Evolutionary conservation across 2,888 invertebrate genomes (phyloP), one percentile per base, ranked within the genome.

Genomic region (Scrobipalpa costella): DNA sequence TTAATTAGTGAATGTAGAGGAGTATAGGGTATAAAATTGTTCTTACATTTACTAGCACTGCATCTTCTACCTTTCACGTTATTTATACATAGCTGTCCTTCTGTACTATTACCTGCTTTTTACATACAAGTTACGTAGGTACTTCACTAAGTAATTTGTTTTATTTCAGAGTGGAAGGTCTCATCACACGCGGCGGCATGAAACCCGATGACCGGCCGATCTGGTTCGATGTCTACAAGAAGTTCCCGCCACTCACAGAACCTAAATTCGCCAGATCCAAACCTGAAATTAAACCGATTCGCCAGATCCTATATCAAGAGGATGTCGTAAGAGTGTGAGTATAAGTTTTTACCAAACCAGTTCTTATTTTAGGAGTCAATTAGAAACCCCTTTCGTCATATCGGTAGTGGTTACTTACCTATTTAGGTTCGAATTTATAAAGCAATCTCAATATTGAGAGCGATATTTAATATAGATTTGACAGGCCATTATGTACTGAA

Each of bases 211-310:
- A 98, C 74, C 93, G 95, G 68, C 99, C 99, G 0, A 66, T 99
- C 9, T 99, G 99, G 99, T 98, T 95, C 80, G 96, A 97, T 79
- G 90, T 99, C 21, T 99, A 98, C 81, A 94, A 94, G 84, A 94
- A 96, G 0, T 98, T 98, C 88, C 99, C 99, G 7, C 99, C 99
- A 0, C 94, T 94, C 69, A 86, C 94, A 55, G 96, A 97, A 76
- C 99, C 99, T 7, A 91, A 92, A 66, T 96, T 92, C 85, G 95
- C 96, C 70, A 92, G 95, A 75, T 93, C 94, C 6, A 93, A 92
- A 38, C 92, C 94, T 0, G 93, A 93, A 65, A 86, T 92, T 9
- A 84, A 79, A 67, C 90, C 93, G 11, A 84, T 97, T 9, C 93
- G 88, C 73, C 87, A 93, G 69, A 96, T 98, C 71, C 95, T 97